A percentile compares a stretch with the other conserved stretches of the same genome.
These are phyloP conservation scores for Meliscaeva auricollis DNA, from an alignment of 2,888 invertebrate genomes.

Conservation along the genomic window DNA sequence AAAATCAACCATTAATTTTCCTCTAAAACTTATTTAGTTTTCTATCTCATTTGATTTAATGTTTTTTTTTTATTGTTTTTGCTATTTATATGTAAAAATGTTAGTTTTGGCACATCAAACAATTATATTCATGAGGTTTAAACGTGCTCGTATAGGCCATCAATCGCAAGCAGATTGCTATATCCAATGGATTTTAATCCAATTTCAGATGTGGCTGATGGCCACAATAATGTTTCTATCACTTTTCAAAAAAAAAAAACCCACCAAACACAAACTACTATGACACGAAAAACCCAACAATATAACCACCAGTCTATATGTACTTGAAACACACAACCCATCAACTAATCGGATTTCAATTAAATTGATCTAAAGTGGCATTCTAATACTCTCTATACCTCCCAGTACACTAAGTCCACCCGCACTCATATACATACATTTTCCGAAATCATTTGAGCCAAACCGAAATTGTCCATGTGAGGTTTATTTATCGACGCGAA, in stretches of 20 bases:
- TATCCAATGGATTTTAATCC: slow-evolving; percentile 27
- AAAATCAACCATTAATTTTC: slow-evolving; percentile 34
- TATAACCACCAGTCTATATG: slow-evolving; percentile 14
- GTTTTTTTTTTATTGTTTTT: no score
- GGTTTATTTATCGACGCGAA: slow-evolving; percentile 16
- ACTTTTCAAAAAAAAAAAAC: not conserved
- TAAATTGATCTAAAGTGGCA: slow-evolving; percentile 46
- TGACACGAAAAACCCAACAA: not conserved
- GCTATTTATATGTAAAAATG: no score
- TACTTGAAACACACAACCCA: not conserved
- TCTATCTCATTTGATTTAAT: slow-evolving; percentile 15
- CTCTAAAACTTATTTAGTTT: slow-evolving; percentile 28
- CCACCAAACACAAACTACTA: not conserved
- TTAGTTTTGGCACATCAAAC: slow-evolving; percentile 18
- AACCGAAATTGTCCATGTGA: slow-evolving; percentile 5
- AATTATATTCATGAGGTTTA: slow-evolving; percentile 27
- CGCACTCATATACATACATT: not conserved
- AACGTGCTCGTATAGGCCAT: not conserved
- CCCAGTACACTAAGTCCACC: no score
- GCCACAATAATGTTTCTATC: slow-evolving; percentile 36
- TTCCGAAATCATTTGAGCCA: not conserved
- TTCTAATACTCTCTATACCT: slow-evolving; percentile 32
- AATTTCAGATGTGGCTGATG: slow-evolving; percentile 37
- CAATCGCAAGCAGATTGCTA: slow-evolving; percentile 44
- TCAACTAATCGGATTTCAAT: slow-evolving; percentile 63